Percentiles rank a stretch among this genome's conserved stretches.
phyloP scores from a whole-genome alignment of 2,113 vertebrate species.

The Laticauda colubrina region DNA sequence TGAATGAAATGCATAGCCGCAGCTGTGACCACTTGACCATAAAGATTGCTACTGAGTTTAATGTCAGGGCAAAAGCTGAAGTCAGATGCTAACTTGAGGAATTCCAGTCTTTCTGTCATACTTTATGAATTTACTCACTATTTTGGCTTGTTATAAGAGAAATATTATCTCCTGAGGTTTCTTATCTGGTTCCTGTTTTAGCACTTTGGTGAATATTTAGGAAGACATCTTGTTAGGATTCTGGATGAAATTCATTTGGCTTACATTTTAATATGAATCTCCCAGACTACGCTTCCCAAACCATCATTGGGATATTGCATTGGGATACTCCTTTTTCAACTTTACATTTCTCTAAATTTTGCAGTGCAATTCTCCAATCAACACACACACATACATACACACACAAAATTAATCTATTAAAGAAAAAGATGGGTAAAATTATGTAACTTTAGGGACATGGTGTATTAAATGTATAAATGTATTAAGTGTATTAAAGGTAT shows the following conservation, averaged over 20 bases:
- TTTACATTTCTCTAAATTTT: not conserved
- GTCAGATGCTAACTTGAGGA: not conserved
- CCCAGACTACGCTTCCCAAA: not conserved
- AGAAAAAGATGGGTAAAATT: not conserved
- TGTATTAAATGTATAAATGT: not conserved
- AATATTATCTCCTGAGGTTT: not conserved
- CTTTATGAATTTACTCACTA: not conserved
- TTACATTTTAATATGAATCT: not conserved
- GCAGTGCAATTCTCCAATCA: not conserved
- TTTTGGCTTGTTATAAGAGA: not conserved
- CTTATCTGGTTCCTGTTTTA: not conserved
- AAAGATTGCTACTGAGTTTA: not conserved
- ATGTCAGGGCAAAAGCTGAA: slow-evolving; percentile 2
- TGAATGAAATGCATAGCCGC: slow-evolving; percentile 5
- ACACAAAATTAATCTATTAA: not conserved
- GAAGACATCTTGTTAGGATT: not conserved
- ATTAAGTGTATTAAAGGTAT: not conserved
- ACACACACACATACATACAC: not conserved
- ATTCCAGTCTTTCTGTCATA: not conserved
- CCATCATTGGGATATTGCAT: not conserved
- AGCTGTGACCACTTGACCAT: not conserved
- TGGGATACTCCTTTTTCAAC: not conserved
- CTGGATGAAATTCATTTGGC: not conserved
- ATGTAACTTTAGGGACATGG: not conserved
- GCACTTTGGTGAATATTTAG: not conserved